Base-by-base conservation (phyloP, 2,888 invertebrate species). In the Altica lythri region DNA sequence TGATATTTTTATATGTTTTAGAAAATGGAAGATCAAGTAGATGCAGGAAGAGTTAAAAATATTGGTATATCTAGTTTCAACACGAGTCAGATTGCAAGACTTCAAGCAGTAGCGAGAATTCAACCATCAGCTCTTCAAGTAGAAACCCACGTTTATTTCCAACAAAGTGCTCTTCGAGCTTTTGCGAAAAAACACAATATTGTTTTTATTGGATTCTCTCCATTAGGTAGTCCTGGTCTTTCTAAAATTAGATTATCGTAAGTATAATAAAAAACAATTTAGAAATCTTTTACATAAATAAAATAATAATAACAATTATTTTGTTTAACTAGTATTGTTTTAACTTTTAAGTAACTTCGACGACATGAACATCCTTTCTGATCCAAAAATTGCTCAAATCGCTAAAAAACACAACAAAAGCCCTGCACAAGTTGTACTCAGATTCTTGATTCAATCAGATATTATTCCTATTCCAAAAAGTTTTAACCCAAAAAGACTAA, bases 11-110 rank as follows among this genome's bases (percentile, higher is more conserved):
- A 63, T 6, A 1, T 10, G 13, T 51, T 64, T 16, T 72, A 86
- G 82, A 82, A 81, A 58, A 80, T 90, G 79, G 83, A 88, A 66
- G 80, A 82, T 54, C 80, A 88, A 68, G 86, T 88, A 14, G 79
- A 83, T 18, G 78, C 78, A 1, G 92, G 92, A 0, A 79, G 84
- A 13, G 79, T 87, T 0, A 89, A 85, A 67, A 82, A 90, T 8
- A 90, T 95, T 66, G 95, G 95, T 0, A 71, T 95, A 2, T 95
- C 93, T 0, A 95, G 95, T 73, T 86, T 92, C 72, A 92, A 88
- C 72, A 78, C 77, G 25, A 78, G 80, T 13, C 95, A 95, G 77
- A 80, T 94, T 53, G 77, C 80, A 47, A 80, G 86, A 46, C 75
- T 94, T 47, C 69, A 86, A 30, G 78, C 81, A 16, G 79, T 78